Base-by-base conservation (phyloP, 2,113 vertebrate genomes). In the Neolamprologus brichardi region DNA sequence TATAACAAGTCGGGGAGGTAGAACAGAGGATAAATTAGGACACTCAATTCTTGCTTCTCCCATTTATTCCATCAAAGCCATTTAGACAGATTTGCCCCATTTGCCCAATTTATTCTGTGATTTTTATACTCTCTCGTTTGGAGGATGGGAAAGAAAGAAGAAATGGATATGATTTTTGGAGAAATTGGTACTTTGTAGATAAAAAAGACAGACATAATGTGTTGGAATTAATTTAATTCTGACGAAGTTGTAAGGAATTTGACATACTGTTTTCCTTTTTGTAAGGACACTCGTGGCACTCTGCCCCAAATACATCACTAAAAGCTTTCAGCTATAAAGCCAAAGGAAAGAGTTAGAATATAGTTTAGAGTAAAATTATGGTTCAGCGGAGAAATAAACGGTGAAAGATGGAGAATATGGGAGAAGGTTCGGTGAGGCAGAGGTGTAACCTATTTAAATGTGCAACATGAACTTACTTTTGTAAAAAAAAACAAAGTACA, bases 21-120 rank as follows among this genome's bases (percentile, higher is more conserved):
- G 90, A 92, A 86, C 75, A 85, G 80, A 88, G 84, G 87, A 95
- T 88, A 89, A 93, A 93, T 95, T 92, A 93, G 93, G 91, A 83
- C 92, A 83, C 87, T 90, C 82, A 72, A 54, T 91, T 87, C 62
- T 91, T 72, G 51, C 88, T 62, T 81, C 82, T 87, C 89, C 90
- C 89, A 84, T 93, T 94, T 94, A 87, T 89, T 87, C 77, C 89
- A 93, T 93, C 93, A 93, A 89, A 91, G 89, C 77, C 89, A 83
- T 90, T 94, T 91, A 91, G 81, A 82, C 83, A 89, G 81, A 91
- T 92, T 84, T 89, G 80, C 78, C 67, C 87, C 60, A 25, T 91
- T 93, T 84, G 89, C 89, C 89, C 90, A 93, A 92, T 95, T 93
- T 92, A 82, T 88, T 85, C 62, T 84, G 52, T 87, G 75, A 91